Conservation (phyloP, 2,113 vertebrate genomes). For the Alexandromys fortis region DNA sequence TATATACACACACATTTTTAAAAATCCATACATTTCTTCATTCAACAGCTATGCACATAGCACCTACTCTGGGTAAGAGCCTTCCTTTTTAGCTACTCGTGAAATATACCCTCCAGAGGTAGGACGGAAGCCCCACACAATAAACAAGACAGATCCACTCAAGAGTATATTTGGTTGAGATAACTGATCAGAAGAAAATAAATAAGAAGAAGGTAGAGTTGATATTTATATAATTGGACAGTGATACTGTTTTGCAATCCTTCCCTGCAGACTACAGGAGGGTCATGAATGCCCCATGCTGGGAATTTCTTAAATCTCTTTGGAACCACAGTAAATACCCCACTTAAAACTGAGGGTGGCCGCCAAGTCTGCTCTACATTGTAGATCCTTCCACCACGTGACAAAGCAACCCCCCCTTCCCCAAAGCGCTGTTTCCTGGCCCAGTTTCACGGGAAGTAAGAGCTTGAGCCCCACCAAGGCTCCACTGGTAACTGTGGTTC, state of each 20-base stretch:
- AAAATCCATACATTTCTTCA: neutral
- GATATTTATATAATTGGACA: neutral
- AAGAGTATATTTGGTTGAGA: neutral
- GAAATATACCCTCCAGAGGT: neutral
- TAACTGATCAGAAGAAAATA: conserved; percentile 24
- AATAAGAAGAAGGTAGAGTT: neutral
- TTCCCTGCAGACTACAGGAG: neutral
- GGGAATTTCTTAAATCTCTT: conserved; percentile 4
- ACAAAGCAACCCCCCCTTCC: neutral
- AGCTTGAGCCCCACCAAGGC: neutral
- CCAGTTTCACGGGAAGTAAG: conserved; percentile 11
- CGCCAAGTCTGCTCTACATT: neutral
- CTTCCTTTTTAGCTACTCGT: neutral
- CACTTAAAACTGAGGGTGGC: neutral
- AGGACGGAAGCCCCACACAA: neutral
- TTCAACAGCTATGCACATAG: neutral
- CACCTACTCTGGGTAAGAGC: neutral
- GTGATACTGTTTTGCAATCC: neutral
- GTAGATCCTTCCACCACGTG: neutral
- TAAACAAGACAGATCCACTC: neutral
- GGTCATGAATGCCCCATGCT: neutral
- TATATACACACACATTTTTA: neutral
- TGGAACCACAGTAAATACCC: neutral
- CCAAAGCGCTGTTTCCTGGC: neutral
- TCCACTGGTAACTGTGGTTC: neutral